phyloP scores from a whole-genome alignment of 1,140 invertebrate genomes.

The Drosophila sp. region DNA sequence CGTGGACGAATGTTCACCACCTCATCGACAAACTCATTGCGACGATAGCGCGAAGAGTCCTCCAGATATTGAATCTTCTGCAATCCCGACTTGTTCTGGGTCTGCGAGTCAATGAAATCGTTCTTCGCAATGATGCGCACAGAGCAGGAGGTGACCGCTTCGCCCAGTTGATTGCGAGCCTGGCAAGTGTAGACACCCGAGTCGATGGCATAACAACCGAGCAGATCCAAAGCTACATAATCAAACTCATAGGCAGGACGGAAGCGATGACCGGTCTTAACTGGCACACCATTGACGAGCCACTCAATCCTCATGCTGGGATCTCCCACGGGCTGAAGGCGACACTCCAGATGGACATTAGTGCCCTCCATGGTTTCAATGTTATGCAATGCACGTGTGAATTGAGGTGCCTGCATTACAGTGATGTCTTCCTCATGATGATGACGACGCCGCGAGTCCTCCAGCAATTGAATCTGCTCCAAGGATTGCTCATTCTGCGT shows the following conservation, averaged over 20 bases:
- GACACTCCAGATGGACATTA: slow-evolving; percentile 96
- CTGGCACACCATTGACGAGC: slow-evolving; percentile 96
- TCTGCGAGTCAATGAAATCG: slow-evolving; percentile 93
- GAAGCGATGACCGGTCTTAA: slow-evolving; percentile 96
- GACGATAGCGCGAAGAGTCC: slow-evolving; percentile 93
- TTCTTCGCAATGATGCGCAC: slow-evolving; percentile 95
- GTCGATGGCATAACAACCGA: slow-evolving; percentile 98
- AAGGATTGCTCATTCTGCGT: slow-evolving; percentile 97
- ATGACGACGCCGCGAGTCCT: slow-evolving; percentile 91
- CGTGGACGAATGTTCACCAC: slow-evolving; percentile 92
- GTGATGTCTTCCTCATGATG: slow-evolving; percentile 91
- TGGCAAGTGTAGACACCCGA: slow-evolving; percentile 98
- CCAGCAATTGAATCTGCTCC: slow-evolving; percentile 97
- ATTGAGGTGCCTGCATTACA: slow-evolving; percentile 93
- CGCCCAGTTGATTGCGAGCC: slow-evolving; percentile 95
- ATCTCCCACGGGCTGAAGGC: slow-evolving; percentile 97
- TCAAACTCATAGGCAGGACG: slow-evolving; percentile 98
- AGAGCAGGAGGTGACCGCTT: slow-evolving; percentile 96
- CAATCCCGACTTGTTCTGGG: slow-evolving; percentile 93
- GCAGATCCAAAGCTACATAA: slow-evolving; percentile 97
- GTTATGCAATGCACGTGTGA: slow-evolving; percentile 94
- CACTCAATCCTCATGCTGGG: slow-evolving; percentile 98
- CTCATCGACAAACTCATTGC: slow-evolving; percentile 93
- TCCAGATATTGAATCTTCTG: slow-evolving; percentile 96
- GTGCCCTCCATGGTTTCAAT: slow-evolving; percentile 96